A percentile compares a stretch with the other conserved stretches of the same genome.
phyloP scores from a whole-genome alignment of 2,797 vertebrate genomes.

The Sarcoramphus papa region DNA sequence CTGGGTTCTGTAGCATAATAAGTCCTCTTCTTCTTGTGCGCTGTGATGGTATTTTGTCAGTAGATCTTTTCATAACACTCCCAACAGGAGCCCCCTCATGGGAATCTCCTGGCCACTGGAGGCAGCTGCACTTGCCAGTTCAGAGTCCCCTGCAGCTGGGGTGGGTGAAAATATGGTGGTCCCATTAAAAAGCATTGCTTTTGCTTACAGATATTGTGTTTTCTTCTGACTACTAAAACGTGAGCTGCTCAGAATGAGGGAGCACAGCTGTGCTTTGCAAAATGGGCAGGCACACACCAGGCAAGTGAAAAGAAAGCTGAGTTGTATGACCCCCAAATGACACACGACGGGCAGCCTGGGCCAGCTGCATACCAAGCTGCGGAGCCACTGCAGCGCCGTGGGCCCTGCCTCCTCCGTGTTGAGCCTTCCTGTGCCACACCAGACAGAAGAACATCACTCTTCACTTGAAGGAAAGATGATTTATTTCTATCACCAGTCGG shows the following conservation, averaged over 20 bases:
- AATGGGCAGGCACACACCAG: background rate
- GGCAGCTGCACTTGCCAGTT: background rate
- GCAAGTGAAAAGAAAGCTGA: background rate
- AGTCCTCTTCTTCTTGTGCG: no score
- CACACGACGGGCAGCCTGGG: background rate
- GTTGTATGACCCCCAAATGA: background rate
- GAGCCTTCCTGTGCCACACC: background rate
- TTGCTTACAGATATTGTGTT: background rate
- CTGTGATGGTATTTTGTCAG: fast-evolving
- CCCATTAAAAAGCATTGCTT: background rate
- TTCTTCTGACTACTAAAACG: background rate
- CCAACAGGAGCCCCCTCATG: background rate
- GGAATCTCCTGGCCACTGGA: background rate
- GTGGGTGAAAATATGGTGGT: background rate
- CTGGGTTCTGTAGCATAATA: fast-evolving
- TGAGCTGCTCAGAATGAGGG: background rate
- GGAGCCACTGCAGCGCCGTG: fast-evolving
- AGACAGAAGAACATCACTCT: background rate
- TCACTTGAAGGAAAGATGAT: background rate
- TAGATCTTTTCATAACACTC: background rate
- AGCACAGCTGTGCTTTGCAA: background rate
- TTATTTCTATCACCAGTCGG: fast-evolving
- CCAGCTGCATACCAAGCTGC: background rate
- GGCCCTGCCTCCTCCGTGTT: background rate
- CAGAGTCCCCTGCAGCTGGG: background rate